Conservation (phyloP, 2,888 invertebrate species). For the Sesia bembeciformis region DNA sequence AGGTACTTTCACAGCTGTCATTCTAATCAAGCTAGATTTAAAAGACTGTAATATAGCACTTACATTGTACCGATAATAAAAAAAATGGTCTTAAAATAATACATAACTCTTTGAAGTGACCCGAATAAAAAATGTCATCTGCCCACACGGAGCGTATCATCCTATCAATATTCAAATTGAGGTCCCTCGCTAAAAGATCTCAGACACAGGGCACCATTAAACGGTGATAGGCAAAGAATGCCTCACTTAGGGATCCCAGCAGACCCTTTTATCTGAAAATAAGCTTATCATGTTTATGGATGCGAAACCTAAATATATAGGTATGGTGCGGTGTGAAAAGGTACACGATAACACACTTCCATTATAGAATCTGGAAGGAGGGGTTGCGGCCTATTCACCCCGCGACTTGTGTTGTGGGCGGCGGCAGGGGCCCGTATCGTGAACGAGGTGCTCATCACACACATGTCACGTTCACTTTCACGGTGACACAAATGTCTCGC, state of each 20-base stretch:
- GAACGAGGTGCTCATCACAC: constrained; percentile 27
- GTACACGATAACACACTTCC: constrained; percentile 44
- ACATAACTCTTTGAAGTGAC: constrained; percentile 4
- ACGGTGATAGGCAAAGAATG: constrained; percentile 63
- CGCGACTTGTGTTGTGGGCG: not conserved
- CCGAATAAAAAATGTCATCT: constrained; percentile 38
- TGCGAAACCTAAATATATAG: constrained; percentile 50
- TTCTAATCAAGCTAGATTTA: too few species aligned
- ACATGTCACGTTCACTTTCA: constrained; percentile 27
- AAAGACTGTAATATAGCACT: not conserved
- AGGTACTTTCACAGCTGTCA: too few species aligned
- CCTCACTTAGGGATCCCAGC: constrained; percentile 53
- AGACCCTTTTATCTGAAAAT: constrained; percentile 68
- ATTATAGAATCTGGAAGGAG: constrained; percentile 18
- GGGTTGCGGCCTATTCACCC: constrained; percentile 8
- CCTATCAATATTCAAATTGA: constrained; percentile 67
- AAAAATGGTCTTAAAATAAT: not conserved
- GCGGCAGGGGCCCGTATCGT: not conserved
- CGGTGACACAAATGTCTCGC: constrained; percentile 17
- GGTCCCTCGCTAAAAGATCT: constrained; percentile 50
- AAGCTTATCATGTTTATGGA: constrained; percentile 68
- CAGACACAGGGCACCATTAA: constrained; percentile 60
- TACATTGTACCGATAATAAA: not conserved
- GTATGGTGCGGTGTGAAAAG: constrained; percentile 39
- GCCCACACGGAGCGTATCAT: constrained; percentile 30